phyloP scores from a whole-genome alignment of 2,797 vertebrate species.

The Prunella strophiata region DNA sequence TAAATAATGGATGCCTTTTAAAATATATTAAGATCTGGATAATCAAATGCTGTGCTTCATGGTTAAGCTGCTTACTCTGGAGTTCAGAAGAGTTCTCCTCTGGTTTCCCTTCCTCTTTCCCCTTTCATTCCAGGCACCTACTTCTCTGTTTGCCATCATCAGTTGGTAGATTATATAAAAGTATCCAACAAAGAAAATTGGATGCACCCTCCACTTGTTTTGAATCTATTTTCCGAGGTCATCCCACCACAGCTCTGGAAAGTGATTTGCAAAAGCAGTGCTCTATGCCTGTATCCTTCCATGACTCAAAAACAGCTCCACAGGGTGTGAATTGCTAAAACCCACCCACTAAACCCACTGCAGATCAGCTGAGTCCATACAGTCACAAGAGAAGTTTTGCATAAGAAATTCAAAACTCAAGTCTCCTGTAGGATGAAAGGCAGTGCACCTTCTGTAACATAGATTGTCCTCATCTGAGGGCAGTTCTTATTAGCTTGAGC shows the following conservation, averaged over 20 bases:
- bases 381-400: constrained; percentile 15
- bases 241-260: background rate
- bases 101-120: background rate
- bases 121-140: background rate
- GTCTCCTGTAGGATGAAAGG: background rate
- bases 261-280: background rate
- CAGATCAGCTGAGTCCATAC: constrained; percentile 1
- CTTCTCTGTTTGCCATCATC: background rate
- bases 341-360: background rate
- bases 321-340: background rate
- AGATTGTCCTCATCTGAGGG: background rate
- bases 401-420: background rate
- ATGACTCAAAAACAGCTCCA: constrained; percentile 1
- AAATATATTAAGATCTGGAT: background rate
- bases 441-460: background rate
- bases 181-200: background rate
- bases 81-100: background rate
- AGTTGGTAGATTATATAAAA: background rate
- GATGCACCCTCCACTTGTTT: background rate
- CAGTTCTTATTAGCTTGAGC: background rate
- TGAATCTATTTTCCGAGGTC: background rate
- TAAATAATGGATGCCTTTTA: background rate
- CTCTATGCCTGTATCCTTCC: background rate
- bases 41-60: background rate
- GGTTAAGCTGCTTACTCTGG: background rate